Evolutionary conservation across 1,140 invertebrate genomes (phyloP).

Genomic region (Cryptotermes secundus): DNA sequence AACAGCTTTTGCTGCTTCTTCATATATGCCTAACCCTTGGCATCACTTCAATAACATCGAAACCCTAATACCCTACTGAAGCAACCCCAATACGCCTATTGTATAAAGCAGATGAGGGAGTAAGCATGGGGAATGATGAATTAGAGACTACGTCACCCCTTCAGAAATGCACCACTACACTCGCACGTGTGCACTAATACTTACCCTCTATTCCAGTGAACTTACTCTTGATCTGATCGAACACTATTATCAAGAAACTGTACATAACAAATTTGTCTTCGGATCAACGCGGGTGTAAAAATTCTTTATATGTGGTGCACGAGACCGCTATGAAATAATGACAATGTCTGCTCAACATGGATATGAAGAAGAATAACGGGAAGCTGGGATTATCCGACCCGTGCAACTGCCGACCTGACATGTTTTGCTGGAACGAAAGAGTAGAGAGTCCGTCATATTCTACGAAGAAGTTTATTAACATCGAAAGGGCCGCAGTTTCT

Average conservation of each 20-base stretch:
- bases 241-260: neutral
- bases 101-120: neutral
- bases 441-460: neutral
- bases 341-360: neutral
- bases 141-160: conserved; percentile 13
- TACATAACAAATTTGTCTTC: neutral
- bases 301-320: neutral
- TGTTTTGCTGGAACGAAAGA: neutral
- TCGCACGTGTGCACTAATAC: neutral
- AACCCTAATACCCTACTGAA: neutral
- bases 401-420: neutral
- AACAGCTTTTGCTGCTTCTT: neutral
- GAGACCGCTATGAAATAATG: neutral
- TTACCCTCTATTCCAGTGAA: neutral
- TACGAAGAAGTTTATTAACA: neutral
- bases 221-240: neutral
- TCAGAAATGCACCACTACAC: neutral
- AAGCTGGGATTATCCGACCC: neutral
- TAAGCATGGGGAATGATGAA: neutral
- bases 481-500: too few species aligned
- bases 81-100: neutral
- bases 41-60: conserved; percentile 3
- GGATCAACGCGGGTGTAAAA: neutral
- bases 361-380: neutral
- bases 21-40: neutral